phyloP scores from a whole-genome alignment of 2,113 vertebrate species.

The Micronycteris hirsuta region DNA sequence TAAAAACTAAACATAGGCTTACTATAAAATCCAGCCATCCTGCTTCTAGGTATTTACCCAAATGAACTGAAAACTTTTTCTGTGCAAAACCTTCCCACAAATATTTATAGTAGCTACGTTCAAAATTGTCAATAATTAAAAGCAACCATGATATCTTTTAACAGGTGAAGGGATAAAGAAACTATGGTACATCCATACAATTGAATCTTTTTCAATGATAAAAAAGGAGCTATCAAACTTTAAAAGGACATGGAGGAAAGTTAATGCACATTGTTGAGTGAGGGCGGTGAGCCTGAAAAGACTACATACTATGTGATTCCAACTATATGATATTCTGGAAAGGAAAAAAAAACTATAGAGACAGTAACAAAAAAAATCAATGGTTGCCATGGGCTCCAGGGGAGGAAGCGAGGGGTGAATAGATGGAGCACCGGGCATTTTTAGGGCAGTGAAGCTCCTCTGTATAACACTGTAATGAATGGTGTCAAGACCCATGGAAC shows the following conservation, averaged over 20 bases:
- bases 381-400: background rate
- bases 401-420: background rate
- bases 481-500: background rate
- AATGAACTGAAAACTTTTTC: constrained; percentile 10
- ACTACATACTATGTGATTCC: background rate
- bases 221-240: background rate
- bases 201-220: background rate
- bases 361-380: background rate
- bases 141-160: background rate
- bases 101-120: constrained; percentile 24
- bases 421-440: background rate
- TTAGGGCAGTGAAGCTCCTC: background rate
- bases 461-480: background rate
- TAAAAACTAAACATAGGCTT: background rate
- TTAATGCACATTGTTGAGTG: background rate
- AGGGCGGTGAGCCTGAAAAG: background rate
- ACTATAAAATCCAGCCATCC: background rate
- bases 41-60: background rate
- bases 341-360: background rate
- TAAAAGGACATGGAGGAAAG: background rate
- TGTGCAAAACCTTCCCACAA: background rate
- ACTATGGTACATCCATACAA: background rate
- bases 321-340: background rate
- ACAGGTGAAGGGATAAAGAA: background rate
- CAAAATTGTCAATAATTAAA: background rate